Base-by-base conservation (phyloP, 1,140 invertebrate genomes). In the Colletes latitarsis region DNA sequence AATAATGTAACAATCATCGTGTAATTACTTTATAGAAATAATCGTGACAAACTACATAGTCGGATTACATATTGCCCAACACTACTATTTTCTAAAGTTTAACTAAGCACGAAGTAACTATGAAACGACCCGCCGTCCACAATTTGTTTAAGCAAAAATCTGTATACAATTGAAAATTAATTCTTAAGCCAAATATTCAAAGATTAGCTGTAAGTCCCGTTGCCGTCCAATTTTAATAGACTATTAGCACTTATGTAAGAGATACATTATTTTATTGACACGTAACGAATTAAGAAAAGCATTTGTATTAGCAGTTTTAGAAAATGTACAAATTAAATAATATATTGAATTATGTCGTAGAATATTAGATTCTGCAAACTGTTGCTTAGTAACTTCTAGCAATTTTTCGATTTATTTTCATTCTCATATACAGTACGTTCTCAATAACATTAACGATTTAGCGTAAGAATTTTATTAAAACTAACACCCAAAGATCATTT, bases 151-250 rank as follows among this genome's bases (percentile, higher is more conserved):
- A 49, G 10, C 8, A 49, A 58, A n/a, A 71, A 12, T 3, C 8
- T 21, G 30, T 49, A 17, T 17, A 17, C 9, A 17, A 14, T 41
- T 17, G 12, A 46, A 52, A 62, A 19, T 52, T 39, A 52, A 64
- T 71, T 30, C 6, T 55, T 12, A 6, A 66, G 60, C 69, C 60
- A 79, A 73, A 79, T 73, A 64, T 78, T 77, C 10, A 46, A 52
- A n/a, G 15, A 46, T 74, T 80, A 73, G 21, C 0, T 39, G 15
- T 77, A 81, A 77, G 74, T n/a, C 21, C 5, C 17, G 39, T 49
- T 57, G n/a, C 71, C 71, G 71, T 74, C 62, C 71, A 58, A 14
- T 67, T 21, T 19, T 19, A 41, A 14, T 41, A 57, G 1, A 10
- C 30, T 30, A 58, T 6, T 55, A 55, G 14, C 41, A n/a, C 17